Evolutionary conservation across 2,888 invertebrate genomes (phyloP).

Genomic region (Tenthredo scrophulariae): DNA sequence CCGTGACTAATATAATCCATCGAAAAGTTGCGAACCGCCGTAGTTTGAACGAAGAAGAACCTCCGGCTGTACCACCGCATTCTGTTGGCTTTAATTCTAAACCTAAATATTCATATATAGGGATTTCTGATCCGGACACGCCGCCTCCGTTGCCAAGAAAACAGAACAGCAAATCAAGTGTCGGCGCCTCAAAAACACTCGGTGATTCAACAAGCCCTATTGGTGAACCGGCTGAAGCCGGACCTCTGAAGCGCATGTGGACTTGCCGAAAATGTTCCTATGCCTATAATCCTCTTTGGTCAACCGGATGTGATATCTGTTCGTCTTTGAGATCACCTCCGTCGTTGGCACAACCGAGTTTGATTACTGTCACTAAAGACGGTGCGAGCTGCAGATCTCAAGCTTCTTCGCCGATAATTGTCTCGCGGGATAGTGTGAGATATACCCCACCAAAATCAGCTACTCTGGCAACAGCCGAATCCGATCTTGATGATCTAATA

Average conservation of each 20-base stretch:
- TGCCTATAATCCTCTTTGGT: conserved; percentile 91
- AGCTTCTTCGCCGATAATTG: conserved; percentile 74
- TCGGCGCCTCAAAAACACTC: conserved; percentile 66
- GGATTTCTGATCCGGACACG: conserved; percentile 75
- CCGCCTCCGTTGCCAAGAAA: conserved; percentile 77
- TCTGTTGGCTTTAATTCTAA: conserved; percentile 74
- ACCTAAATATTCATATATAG: conserved; percentile 74
- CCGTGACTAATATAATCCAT: conserved; percentile 77
- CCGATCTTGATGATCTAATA: conserved; percentile 84
- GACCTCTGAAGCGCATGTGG: conserved; percentile 85
- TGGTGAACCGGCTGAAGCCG: conserved; percentile 64
- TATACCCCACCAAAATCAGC: conserved; percentile 77
- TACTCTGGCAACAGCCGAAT: conserved; percentile 74
- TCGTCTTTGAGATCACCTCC: conserved; percentile 84
- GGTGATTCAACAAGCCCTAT: conserved; percentile 74
- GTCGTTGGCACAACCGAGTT: conserved; percentile 83
- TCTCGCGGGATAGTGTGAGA: conserved; percentile 75
- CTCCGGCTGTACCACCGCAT: conserved; percentile 80
- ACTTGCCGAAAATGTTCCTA: conserved; percentile 94
- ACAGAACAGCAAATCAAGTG: conserved; percentile 71
- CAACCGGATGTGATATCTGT: conserved; percentile 91
- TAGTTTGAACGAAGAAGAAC: conserved; percentile 81
- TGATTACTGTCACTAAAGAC: conserved; percentile 86
- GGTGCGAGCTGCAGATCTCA: conserved; percentile 72
- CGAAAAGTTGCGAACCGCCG: conserved; percentile 77